Evolutionary conservation across 2,888 invertebrate genomes (phyloP).

Genomic region (Tipula lateralis): DNA sequence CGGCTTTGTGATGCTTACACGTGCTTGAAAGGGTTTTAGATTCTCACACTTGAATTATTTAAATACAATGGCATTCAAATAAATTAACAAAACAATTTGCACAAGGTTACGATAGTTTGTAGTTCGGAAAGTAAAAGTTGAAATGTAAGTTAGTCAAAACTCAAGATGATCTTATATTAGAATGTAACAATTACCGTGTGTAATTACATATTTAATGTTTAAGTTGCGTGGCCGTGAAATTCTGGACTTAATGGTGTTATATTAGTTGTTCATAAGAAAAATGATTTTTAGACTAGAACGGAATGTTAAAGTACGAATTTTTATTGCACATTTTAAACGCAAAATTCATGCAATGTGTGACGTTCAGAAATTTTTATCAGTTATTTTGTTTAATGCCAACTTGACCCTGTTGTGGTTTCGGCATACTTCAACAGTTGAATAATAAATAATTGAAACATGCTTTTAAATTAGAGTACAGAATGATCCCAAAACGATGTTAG

Average conservation of each 20-base stretch:
- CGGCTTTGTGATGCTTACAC: not conserved
- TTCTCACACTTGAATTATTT: not conserved
- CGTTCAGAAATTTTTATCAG: too few relatives aligned
- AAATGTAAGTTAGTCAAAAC: not conserved
- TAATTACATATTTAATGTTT: not conserved
- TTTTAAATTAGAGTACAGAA: too few relatives aligned
- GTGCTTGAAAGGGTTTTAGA: not conserved
- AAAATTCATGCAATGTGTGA: too few relatives aligned
- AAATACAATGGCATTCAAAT: not conserved
- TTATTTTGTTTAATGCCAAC: too few relatives aligned
- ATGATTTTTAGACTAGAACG: not conserved
- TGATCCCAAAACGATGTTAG: too few relatives aligned
- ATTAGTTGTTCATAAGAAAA: not conserved
- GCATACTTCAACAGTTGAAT: too few relatives aligned
- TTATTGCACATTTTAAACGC: too few relatives aligned
- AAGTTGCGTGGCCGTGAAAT: not conserved
- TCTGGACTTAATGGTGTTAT: not conserved
- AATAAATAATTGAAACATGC: too few relatives aligned
- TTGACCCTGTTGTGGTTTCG: too few relatives aligned
- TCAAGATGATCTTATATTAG: not conserved
- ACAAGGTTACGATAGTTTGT: not conserved
- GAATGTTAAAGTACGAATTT: not conserved
- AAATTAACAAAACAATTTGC: not conserved
- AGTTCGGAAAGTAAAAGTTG: not conserved
- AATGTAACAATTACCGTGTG: not conserved